Evolutionary conservation across 2,888 invertebrate species (phyloP).

Genomic region (Campaea margaritaria): DNA sequence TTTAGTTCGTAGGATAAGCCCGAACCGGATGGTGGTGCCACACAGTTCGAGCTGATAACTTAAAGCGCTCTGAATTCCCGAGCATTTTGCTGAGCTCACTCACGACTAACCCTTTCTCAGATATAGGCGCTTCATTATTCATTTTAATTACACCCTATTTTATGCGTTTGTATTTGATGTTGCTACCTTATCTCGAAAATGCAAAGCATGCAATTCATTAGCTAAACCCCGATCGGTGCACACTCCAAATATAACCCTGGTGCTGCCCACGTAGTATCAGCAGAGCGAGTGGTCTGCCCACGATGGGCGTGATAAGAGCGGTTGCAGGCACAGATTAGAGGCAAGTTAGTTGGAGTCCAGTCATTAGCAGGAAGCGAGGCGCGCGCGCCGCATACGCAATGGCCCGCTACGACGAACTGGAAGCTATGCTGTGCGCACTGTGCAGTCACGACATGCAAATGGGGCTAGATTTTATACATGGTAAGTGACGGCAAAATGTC

Average conservation of each 20-base stretch:
- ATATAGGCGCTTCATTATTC: no score
- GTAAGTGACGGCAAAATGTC: constrained; percentile 25
- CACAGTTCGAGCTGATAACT: no score
- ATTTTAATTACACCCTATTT: no score
- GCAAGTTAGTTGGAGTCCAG: constrained; percentile 36
- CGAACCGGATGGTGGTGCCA: no score
- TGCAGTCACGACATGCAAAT: constrained; percentile 34
- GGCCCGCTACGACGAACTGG: constrained; percentile 32
- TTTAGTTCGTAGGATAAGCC: no score
- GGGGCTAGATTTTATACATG: constrained; percentile 31
- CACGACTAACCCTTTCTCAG: no score
- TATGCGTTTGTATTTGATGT: background rate
- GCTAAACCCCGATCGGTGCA: constrained; percentile 10
- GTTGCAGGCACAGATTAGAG: constrained; percentile 18
- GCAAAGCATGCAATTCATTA: constrained; percentile 8
- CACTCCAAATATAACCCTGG: constrained; percentile 21
- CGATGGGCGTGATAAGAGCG: constrained; percentile 43
- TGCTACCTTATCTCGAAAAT: background rate
- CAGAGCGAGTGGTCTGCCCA: constrained; percentile 11
- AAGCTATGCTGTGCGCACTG: constrained; percentile 24
- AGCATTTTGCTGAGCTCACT: no score
- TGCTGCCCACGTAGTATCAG: constrained; percentile 5
- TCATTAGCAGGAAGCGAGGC: constrained; percentile 74
- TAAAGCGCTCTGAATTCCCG: no score
- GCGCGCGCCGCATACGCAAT: constrained; percentile 73